A percentile compares a stretch with the other conserved stretches of the same genome.
These are phyloP conservation scores for Oscheius sp. DNA, from an alignment of 2,888 invertebrate species.

Conservation along the genomic window DNA sequence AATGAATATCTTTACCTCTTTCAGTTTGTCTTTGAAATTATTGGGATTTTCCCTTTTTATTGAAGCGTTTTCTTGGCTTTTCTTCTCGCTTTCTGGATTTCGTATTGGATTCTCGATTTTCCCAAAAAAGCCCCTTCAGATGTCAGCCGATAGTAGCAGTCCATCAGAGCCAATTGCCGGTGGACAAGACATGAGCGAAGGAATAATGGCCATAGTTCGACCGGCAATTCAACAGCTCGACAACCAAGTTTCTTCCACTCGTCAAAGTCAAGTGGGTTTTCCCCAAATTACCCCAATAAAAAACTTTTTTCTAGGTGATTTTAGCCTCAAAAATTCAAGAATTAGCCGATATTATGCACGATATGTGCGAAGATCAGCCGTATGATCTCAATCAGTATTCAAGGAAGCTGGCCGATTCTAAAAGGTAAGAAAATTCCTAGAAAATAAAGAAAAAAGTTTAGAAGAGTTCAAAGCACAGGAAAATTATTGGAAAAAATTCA, in stretches of 20 bases:
- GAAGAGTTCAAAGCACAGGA: slow-evolving; percentile 30
- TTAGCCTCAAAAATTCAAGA: slow-evolving; percentile 27
- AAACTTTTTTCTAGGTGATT: slow-evolving; percentile 22
- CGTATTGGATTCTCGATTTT: neutral
- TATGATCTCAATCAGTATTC: slow-evolving; percentile 60
- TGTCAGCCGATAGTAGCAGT: slow-evolving; percentile 27
- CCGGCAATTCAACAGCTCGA: slow-evolving; percentile 43
- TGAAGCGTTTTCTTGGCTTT: neutral
- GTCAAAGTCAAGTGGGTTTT: slow-evolving; percentile 40
- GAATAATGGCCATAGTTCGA: slow-evolving; percentile 34
- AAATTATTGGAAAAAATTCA: slow-evolving; percentile 51
- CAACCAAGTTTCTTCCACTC: slow-evolving; percentile 40
- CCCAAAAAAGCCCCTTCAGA: neutral
- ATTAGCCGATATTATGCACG: slow-evolving; percentile 46
- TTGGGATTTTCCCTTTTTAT: neutral
- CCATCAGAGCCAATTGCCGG: slow-evolving; percentile 26
- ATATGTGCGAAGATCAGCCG: slow-evolving; percentile 59
- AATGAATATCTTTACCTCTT: neutral
- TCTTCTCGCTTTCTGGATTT: neutral
- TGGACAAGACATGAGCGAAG: slow-evolving; percentile 39
- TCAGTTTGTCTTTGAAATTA: neutral
- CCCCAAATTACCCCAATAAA: neutral
- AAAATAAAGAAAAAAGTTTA: slow-evolving; percentile 15
- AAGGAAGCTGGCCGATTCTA: slow-evolving; percentile 63
- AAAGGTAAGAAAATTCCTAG: slow-evolving; percentile 26